phyloP scores from a whole-genome alignment of 2,113 vertebrate genomes.

The Rhea americana region DNA sequence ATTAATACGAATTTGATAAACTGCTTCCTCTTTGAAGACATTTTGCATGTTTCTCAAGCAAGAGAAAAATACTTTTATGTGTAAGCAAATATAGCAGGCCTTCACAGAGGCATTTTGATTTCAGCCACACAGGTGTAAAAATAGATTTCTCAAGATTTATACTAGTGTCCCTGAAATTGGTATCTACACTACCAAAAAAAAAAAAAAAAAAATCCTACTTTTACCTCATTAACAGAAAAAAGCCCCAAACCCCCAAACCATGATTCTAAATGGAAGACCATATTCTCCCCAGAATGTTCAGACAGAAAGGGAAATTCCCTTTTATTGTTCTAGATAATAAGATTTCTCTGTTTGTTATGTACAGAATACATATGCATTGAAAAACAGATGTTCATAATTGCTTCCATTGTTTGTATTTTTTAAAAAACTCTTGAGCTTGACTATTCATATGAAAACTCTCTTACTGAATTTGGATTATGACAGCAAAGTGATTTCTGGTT shows the following conservation, averaged over 20 bases:
- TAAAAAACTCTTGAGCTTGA: slow-evolving; percentile 31
- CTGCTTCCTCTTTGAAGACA: slow-evolving; percentile 76
- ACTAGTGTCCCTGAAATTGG: slow-evolving; percentile 17
- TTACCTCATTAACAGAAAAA: slow-evolving; percentile 16
- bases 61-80: slow-evolving; percentile 59
- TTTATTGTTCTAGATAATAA: slow-evolving; percentile 59
- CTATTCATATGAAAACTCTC: slow-evolving; percentile 32
- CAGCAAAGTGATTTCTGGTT: slow-evolving; percentile 39
- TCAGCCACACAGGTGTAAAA: slow-evolving; percentile 53
- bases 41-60: slow-evolving; percentile 57
- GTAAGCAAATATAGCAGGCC: slow-evolving; percentile 50
- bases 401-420: slow-evolving; percentile 7
- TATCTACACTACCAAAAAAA: not conserved
- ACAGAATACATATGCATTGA: slow-evolving; percentile 63
- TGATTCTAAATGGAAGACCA: slow-evolving; percentile 11
- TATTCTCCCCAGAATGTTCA: not conserved
- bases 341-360: slow-evolving; percentile 34
- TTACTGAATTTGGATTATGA: slow-evolving; percentile 13
- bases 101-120: slow-evolving; percentile 18
- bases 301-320: slow-evolving; percentile 56
- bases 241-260: not conserved
- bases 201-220: not conserved
- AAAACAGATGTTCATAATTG: slow-evolving; percentile 27
- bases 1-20: slow-evolving; percentile 76
- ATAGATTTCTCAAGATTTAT: slow-evolving; percentile 39